Conservation (phyloP, 2,113 vertebrate genomes). For the Lasiurus cinereus region DNA sequence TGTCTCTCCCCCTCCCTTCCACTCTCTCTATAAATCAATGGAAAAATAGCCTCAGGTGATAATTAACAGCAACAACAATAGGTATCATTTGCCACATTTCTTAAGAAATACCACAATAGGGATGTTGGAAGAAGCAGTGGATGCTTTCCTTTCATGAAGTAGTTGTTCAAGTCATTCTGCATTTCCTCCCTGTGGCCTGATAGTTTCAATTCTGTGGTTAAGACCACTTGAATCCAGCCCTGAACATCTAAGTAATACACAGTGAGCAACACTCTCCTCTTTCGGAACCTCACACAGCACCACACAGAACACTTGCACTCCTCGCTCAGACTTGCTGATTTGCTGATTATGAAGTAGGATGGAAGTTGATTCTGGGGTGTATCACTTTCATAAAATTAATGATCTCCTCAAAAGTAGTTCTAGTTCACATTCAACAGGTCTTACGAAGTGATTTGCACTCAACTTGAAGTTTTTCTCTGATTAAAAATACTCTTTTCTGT, state of each 20-base stretch:
- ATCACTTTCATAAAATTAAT: constrained; percentile 59
- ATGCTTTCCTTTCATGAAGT: constrained; percentile 18
- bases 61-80: too few relatives aligned
- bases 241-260: not conserved
- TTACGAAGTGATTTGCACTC: constrained; percentile 4
- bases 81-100: not conserved
- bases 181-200: constrained; percentile 22
- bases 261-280: not conserved
- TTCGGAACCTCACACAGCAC: fast-evolving
- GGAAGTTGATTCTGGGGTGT: not conserved
- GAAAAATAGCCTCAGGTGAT: too few relatives aligned
- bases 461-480: constrained; percentile 45
- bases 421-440: constrained; percentile 28
- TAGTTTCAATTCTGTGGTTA: constrained; percentile 8
- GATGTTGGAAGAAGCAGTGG: not conserved
- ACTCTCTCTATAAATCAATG: too few relatives aligned
- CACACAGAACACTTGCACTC: not conserved
- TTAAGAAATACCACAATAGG: not conserved
- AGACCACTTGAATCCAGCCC: not conserved
- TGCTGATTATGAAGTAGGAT: constrained; percentile 10
- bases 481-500: constrained; percentile 29
- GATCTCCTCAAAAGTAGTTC: constrained; percentile 49
- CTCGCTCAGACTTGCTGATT: not conserved
- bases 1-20: too few relatives aligned
- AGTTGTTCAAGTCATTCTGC: not conserved